A percentile compares a stretch with the other conserved stretches of the same genome.
Evolutionary conservation across 2,797 vertebrate genomes (phyloP).

Genomic region (Thalassophryne amazonica): DNA sequence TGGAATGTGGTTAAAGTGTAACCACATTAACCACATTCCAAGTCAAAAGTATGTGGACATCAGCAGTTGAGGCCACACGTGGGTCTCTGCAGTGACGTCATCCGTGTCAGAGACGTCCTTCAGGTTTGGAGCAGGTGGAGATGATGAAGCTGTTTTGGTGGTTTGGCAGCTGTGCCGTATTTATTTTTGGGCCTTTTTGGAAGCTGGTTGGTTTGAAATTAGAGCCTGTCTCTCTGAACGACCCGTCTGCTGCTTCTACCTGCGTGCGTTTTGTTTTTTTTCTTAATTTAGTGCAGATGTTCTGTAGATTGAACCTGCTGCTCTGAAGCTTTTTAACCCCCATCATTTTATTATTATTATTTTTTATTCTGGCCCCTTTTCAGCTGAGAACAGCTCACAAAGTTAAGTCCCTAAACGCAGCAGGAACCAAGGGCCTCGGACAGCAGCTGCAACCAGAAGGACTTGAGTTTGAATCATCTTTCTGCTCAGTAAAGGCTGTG

Average conservation of each 20-base stretch:
- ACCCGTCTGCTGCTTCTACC: slow-evolving; percentile 24
- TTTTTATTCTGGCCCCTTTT: slow-evolving; percentile 9
- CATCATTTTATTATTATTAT: too few relatives aligned
- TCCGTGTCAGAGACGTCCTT: too few relatives aligned
- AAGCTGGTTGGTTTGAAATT: slow-evolving; percentile 65
- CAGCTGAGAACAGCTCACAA: too few relatives aligned
- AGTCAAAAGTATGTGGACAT: too few relatives aligned
- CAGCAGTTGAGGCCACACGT: too few relatives aligned
- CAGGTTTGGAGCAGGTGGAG: neutral
- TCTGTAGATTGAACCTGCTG: slow-evolving; percentile 31
- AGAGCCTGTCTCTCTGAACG: slow-evolving; percentile 52
- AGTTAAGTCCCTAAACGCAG: slow-evolving; percentile 7
- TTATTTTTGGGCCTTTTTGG: slow-evolving; percentile 65
- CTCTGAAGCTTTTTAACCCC: slow-evolving; percentile 14
- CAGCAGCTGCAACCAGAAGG: slow-evolving; percentile 35
- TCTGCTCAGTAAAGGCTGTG: slow-evolving; percentile 32
- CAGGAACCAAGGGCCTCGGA: neutral
- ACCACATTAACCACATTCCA: too few relatives aligned
- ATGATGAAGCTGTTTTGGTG: slow-evolving; percentile 3
- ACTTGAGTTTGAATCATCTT: slow-evolving; percentile 21
- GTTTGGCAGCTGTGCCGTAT: slow-evolving; percentile 55
- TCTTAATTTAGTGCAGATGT: slow-evolving; percentile 65
- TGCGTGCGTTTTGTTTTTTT: neutral
- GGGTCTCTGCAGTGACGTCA: slow-evolving; percentile 12
- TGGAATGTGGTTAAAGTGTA: too few relatives aligned